Evolutionary conservation across 2,797 vertebrate species (phyloP).

Genomic region (Furcifer pardalis): DNA sequence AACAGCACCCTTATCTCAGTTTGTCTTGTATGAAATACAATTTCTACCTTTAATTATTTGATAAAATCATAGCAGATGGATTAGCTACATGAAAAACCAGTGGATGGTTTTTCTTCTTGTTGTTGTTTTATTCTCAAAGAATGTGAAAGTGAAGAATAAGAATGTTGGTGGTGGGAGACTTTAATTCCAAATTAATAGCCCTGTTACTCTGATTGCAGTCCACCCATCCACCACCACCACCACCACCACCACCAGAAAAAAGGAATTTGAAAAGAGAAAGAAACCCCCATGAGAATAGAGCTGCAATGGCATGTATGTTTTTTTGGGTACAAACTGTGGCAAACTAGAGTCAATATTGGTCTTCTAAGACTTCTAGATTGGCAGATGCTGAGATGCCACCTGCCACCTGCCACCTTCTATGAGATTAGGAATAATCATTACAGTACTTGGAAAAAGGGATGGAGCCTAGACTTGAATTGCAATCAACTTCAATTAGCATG

Average conservation of each 20-base stretch:
- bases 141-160: not conserved
- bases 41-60: not conserved
- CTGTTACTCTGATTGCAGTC: not conserved
- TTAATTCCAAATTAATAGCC: not conserved
- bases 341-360: too few relatives aligned
- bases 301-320: too few relatives aligned
- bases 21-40: not conserved
- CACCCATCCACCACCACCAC: too few relatives aligned
- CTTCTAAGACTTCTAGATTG: too few relatives aligned
- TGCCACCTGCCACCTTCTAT: too few relatives aligned
- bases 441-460: too few relatives aligned
- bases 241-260: too few relatives aligned
- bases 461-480: too few relatives aligned
- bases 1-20: not conserved
- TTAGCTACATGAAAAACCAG: not conserved
- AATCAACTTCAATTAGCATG: too few relatives aligned
- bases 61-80: not conserved
- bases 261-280: not conserved
- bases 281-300: not conserved
- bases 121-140: not conserved
- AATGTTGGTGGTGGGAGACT: not conserved
- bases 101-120: not conserved
- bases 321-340: too few relatives aligned
- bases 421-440: too few relatives aligned
- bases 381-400: too few relatives aligned